A percentile compares a stretch with the other conserved stretches of the same genome.
Conservation (phyloP, 1,140 invertebrate genomes). For the Hestina assimilis region DNA sequence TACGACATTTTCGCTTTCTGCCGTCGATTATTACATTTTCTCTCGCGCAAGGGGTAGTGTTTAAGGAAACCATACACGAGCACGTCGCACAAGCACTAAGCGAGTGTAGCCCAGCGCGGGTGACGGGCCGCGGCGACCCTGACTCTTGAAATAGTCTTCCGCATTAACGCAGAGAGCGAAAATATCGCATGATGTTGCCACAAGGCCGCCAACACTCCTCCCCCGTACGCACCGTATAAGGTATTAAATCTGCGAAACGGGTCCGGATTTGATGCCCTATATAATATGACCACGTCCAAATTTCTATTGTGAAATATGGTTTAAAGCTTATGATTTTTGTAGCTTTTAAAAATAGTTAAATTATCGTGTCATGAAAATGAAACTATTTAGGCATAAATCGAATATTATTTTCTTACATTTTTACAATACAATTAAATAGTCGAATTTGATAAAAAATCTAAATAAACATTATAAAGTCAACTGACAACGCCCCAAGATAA, state of each 20-base stretch:
- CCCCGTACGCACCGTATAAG: constrained; percentile 53
- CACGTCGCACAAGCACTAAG: constrained; percentile 40
- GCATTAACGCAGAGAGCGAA: constrained; percentile 71
- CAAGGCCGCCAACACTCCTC: constrained; percentile 56
- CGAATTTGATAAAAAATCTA: too few relatives aligned
- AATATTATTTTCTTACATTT: too few relatives aligned
- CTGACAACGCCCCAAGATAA: too few relatives aligned
- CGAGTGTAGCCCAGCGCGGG: constrained; percentile 45
- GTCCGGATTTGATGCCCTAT: background rate
- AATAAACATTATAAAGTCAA: too few relatives aligned
- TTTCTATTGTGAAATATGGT: background rate
- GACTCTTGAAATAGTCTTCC: constrained; percentile 78
- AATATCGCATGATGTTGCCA: constrained; percentile 71
- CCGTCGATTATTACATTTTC: background rate
- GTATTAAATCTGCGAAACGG: constrained; percentile 40
- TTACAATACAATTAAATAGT: too few relatives aligned
- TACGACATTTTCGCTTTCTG: too few relatives aligned
- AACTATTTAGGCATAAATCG: too few relatives aligned
- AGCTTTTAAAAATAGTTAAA: too few relatives aligned
- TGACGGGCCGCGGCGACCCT: constrained; percentile 66
- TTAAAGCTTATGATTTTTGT: too few relatives aligned
- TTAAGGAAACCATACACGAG: constrained; percentile 55
- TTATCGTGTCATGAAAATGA: too few relatives aligned
- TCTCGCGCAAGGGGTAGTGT: constrained; percentile 12
- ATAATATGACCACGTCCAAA: background rate